phyloP scores from a whole-genome alignment of 2,113 vertebrate species.

The Felis chaus region DNA sequence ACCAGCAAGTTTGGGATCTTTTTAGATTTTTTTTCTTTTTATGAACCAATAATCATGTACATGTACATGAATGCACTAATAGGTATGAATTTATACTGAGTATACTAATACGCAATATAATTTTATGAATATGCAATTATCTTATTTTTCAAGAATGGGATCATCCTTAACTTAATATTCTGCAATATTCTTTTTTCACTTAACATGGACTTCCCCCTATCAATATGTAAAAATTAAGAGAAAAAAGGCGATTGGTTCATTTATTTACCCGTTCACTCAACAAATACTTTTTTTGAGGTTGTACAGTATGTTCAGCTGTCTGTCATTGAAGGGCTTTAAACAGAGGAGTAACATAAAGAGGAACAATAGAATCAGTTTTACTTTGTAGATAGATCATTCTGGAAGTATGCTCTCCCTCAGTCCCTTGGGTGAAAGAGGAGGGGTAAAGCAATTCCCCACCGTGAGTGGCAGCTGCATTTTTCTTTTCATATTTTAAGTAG shows the following conservation, averaged over 20 bases:
- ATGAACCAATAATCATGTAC: background rate
- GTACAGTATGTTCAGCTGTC: background rate
- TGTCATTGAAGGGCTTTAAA: background rate
- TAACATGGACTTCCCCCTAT: background rate
- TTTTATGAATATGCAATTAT: background rate
- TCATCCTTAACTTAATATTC: background rate
- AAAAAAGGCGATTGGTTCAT: background rate
- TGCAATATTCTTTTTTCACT: background rate
- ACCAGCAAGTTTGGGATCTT: background rate
- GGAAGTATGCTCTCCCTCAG: background rate
- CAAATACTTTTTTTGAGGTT: background rate
- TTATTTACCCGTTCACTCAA: constrained; percentile 3
- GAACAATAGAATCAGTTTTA: background rate
- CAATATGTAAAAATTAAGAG: background rate
- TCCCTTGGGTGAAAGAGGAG: background rate
- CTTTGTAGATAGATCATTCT: background rate
- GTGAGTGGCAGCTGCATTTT: background rate
- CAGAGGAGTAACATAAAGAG: background rate
- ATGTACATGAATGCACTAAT: background rate
- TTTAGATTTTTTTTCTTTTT: constrained; percentile 3
- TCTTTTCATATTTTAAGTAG: background rate
- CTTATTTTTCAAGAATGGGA: constrained; percentile 13
- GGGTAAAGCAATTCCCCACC: background rate
- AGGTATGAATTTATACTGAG: background rate
- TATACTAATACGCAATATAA: background rate